Percentiles rank a stretch among this genome's conserved stretches.
phyloP scores from a whole-genome alignment of 2,888 invertebrate genomes.

The Camponotus fellah region DNA sequence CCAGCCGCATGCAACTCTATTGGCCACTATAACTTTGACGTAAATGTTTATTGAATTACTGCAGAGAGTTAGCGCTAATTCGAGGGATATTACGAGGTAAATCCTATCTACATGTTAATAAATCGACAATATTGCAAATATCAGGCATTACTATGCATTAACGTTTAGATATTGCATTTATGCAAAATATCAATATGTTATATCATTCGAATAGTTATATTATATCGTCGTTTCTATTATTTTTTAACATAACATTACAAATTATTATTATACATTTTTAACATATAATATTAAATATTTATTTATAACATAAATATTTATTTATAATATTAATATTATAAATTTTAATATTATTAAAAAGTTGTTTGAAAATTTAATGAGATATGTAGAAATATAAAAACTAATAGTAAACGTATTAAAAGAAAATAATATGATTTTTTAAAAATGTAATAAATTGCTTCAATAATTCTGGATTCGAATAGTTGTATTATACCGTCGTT shows the following conservation, averaged over 20 bases:
- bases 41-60: conserved; percentile 55
- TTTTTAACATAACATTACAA: neutral
- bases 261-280: too few species aligned
- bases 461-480: too few species aligned
- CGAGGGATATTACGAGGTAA: conserved; percentile 46
- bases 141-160: conserved; percentile 50
- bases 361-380: too few species aligned
- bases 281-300: too few species aligned
- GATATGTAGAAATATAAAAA: too few species aligned
- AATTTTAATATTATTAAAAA: too few species aligned
- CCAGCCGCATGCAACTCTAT: conserved; percentile 39
- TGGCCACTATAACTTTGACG: conserved; percentile 37
- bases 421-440: too few species aligned
- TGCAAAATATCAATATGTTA: conserved; percentile 42
- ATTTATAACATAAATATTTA: too few species aligned
- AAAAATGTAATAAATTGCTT: too few species aligned
- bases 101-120: conserved; percentile 52
- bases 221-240: neutral
- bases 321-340: too few species aligned
- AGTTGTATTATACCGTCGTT: too few species aligned
- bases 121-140: conserved; percentile 54
- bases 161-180: conserved; percentile 51
- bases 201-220: conserved; percentile 25
- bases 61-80: conserved; percentile 51
- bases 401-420: too few species aligned